These are phyloP conservation scores for Crax fasciolata DNA, from an alignment of 2,797 vertebrate genomes.

Conservation along the genomic window DNA sequence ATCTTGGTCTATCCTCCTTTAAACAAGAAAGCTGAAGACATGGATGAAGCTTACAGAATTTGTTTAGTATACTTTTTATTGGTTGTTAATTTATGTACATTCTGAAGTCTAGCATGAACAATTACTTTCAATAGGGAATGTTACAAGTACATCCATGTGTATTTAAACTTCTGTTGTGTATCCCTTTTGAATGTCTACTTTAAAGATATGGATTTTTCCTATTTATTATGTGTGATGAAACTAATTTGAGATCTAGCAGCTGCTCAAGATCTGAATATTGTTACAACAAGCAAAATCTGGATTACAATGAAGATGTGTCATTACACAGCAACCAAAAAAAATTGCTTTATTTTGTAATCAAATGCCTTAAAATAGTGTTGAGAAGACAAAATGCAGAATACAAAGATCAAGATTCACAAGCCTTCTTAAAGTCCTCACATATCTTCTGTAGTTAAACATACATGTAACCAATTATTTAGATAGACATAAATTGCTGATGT, in stretches of 20 bases:
- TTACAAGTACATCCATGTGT: background rate
- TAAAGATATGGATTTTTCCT: background rate
- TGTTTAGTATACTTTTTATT: background rate
- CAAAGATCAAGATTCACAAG: background rate
- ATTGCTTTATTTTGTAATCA: no score
- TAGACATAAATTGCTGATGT: background rate
- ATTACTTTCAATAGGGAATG: background rate
- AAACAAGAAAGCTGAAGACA: background rate
- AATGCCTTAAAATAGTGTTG: background rate
- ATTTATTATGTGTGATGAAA: background rate
- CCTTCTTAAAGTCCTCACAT: background rate
- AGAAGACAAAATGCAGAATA: background rate
- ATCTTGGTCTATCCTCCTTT: background rate
- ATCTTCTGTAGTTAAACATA: background rate
- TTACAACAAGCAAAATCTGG: background rate
- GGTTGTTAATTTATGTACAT: background rate
- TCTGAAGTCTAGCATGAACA: background rate
- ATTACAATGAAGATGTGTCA: background rate
- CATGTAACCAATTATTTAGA: constrained; percentile 11
- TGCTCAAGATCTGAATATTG: background rate
- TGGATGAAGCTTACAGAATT: background rate
- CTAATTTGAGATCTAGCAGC: background rate
- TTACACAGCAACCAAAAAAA: background rate
- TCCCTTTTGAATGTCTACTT: background rate
- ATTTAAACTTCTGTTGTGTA: background rate